phyloP scores from a whole-genome alignment of 1,140 invertebrate genomes.

The Rhopalosiphum maidis region DNA sequence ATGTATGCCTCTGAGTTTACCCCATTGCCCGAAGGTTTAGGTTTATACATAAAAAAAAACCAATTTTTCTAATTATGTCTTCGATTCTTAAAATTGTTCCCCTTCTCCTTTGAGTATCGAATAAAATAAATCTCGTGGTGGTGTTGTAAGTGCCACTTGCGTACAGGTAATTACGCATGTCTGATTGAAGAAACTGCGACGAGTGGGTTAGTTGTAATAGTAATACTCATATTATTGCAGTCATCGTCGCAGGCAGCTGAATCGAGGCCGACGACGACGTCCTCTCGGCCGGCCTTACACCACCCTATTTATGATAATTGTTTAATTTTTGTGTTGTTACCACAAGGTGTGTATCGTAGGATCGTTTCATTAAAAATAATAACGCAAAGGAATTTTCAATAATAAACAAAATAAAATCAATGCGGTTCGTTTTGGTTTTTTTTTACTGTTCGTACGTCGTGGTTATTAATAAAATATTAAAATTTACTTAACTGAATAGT shows the following conservation, averaged over 20 bases:
- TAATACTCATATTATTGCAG: not conserved
- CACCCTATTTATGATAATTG: not conserved
- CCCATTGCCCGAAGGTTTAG: not conserved
- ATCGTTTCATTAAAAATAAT: not conserved
- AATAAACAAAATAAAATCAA: not conserved
- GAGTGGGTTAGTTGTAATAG: not conserved
- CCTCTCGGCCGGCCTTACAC: not conserved
- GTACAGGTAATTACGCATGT: constrained; percentile 39
- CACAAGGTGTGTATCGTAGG: not conserved
- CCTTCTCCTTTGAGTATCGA: not conserved
- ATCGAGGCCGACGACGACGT: not conserved
- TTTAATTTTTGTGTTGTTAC: not conserved
- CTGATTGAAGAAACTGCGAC: not conserved
- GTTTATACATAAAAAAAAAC: no score
- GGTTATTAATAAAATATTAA: not conserved
- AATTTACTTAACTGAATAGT: not conserved
- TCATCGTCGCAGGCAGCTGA: not conserved
- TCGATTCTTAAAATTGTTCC: not conserved
- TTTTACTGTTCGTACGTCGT: not conserved
- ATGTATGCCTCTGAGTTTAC: not conserved
- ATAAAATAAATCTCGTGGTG: not conserved
- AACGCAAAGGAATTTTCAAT: not conserved
- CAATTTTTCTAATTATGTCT: not conserved
- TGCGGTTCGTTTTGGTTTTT: not conserved
- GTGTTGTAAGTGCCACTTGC: not conserved